phyloP scores from a whole-genome alignment of 2,888 invertebrate species.

The Lasioglossum calceatum region DNA sequence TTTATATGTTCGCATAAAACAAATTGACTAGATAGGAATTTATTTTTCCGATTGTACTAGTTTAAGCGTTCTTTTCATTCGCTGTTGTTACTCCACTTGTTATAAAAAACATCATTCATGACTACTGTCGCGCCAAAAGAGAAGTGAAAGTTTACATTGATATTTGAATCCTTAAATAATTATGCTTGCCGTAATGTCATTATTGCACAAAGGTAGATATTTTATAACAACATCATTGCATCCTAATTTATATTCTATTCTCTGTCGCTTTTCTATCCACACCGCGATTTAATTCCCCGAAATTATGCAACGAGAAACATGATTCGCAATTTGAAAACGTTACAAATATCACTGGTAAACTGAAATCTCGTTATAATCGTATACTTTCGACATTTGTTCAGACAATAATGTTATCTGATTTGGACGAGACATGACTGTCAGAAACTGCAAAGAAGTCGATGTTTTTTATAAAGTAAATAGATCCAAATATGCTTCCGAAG shows the following conservation, averaged over 20 bases:
- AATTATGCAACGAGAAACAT: neutral
- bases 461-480: constrained; percentile 34
- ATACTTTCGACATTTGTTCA: constrained; percentile 54
- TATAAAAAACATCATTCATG: constrained; percentile 44
- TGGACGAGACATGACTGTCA: constrained; percentile 37
- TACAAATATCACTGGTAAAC: constrained; percentile 51
- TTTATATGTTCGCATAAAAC: constrained; percentile 32
- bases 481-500: constrained; percentile 18
- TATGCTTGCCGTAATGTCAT: neutral
- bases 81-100: constrained; percentile 44
- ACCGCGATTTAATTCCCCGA: constrained; percentile 5
- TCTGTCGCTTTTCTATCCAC: neutral
- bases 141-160: constrained; percentile 48
- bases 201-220: constrained; percentile 21
- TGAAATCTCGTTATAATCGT: constrained; percentile 28
- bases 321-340: constrained; percentile 9
- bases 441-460: constrained; percentile 23
- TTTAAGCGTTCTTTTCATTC: constrained; percentile 42
- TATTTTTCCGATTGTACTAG: constrained; percentile 39
- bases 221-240: neutral
- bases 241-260: constrained; percentile 11
- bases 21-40: constrained; percentile 40
- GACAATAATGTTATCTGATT: constrained; percentile 61
- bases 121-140: constrained; percentile 17
- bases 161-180: constrained; percentile 38